Evolutionary conservation across 2,888 invertebrate genomes (phyloP).

Genomic region (Harpalus rubripes): DNA sequence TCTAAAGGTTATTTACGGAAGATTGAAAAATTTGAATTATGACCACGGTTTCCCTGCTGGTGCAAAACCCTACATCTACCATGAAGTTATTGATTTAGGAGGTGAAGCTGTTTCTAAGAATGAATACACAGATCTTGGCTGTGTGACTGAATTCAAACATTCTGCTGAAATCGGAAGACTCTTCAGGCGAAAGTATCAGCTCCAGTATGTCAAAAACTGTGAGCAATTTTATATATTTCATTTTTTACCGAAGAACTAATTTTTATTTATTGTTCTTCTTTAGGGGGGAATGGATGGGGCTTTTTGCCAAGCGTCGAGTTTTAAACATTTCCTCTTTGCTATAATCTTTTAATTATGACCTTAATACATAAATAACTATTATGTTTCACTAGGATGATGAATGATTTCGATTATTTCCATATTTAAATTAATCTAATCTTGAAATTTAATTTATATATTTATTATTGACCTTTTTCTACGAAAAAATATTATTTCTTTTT

Average conservation of each 20-base stretch:
- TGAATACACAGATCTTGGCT: conserved; percentile 77
- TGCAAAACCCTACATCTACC: conserved; percentile 84
- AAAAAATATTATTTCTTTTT: no score
- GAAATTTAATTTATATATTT: no score
- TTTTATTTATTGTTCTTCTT: not conserved
- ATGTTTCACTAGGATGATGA: no score
- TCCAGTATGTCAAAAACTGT: conserved; percentile 83
- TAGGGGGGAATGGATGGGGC: not conserved
- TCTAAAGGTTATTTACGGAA: conserved; percentile 83
- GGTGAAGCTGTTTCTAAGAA: conserved; percentile 76
- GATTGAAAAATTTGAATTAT: conserved; percentile 82
- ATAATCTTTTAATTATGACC: no score
- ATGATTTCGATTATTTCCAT: no score
- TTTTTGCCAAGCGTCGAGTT: conserved; percentile 2
- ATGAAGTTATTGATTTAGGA: conserved; percentile 87
- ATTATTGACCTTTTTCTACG: no score
- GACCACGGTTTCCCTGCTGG: conserved; percentile 82
- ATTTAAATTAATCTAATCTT: no score
- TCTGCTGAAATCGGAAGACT: conserved; percentile 80
- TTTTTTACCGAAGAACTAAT: not conserved
- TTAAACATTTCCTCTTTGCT: no score
- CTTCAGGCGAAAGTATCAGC: conserved; percentile 81
- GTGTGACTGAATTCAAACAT: conserved; percentile 89
- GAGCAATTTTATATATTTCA: not conserved
- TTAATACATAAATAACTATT: no score